Evolutionary conservation across 1,140 invertebrate species (phyloP).

Genomic region (Cephus cinctus): DNA sequence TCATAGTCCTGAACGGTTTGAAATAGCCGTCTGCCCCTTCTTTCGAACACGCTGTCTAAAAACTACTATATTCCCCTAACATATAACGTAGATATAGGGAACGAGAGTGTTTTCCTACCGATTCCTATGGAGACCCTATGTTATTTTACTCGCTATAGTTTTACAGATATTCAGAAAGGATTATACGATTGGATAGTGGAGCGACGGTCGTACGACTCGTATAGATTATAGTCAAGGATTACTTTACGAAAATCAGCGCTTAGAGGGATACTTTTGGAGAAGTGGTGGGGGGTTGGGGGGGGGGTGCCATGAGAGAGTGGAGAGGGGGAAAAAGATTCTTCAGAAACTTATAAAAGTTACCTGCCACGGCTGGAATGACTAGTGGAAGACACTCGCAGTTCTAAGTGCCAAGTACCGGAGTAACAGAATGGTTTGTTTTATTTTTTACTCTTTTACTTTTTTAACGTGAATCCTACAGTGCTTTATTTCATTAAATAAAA

Average conservation of each 20-base stretch:
- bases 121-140: no score
- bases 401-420: constrained; percentile 8
- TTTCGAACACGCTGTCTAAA: no score
- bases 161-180: no score
- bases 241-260: no score
- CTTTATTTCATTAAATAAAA: not conserved
- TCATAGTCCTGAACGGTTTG: constrained; percentile 42
- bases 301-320: no score
- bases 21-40: constrained; percentile 31
- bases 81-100: no score
- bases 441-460: not conserved
- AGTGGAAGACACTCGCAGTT: constrained; percentile 32
- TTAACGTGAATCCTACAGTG: not conserved
- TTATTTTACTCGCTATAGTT: no score
- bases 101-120: no score
- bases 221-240: no score
- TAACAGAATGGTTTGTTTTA: constrained; percentile 25
- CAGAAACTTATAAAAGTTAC: constrained; percentile 45
- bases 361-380: constrained; percentile 23
- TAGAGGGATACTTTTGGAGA: constrained; percentile 1
- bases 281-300: constrained; percentile 16
- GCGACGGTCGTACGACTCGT: no score
- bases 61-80: no score
- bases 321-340: constrained; percentile 24
- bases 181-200: no score